Evolutionary conservation across 2,888 invertebrate genomes (phyloP), one percentile per base, ranked within the genome.

Genomic region (Ectobius pallidus): DNA sequence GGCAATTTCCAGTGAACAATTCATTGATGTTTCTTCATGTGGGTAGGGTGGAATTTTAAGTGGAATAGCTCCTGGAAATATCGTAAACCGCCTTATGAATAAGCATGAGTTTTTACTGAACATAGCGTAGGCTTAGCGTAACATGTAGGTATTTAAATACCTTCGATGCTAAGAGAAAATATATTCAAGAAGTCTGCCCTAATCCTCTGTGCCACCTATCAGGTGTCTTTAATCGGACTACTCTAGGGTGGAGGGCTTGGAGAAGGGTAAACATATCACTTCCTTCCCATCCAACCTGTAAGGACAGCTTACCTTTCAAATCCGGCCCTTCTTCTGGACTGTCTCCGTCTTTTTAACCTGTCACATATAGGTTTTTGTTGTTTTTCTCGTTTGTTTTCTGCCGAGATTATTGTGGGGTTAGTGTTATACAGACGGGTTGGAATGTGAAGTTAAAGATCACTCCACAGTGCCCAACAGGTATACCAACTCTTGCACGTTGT

Each of bases 351-450:
- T 11, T 58, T 30, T 58, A 58, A 30, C 32, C 58, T 58, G 58
- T 58, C 58, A 58, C 58, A 58, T 3, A 18, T 52, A 25, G 20
- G 20, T 52, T 52, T 16, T 52, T 58, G 58, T 58, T 30, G n/a
- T 30, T 25, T 58, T 58, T n/a, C 18, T 58, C 27, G 1, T 58
- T 27, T 58, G 27, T 55, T 55, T n/a, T 27, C 27, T 27, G 25
- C 27, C 25, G 3, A 55, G 55, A 55, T 14, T 14, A 27, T n/a
- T n/a, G 49, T 18, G 49, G 9, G 55, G 55, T 27, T 27, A 58
- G 58, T 58, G 58, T 58, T 58, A 58, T 58, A 30, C 30, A 58
- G 58, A 58, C 58, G 30, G 58, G 58, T 25, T 58, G 58, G 58
- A 58, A 58, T 58, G 58, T 58, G 58, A 58, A 30, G 27, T 25